phyloP scores from a whole-genome alignment of 1,140 invertebrate species.

The Drosophila erecta region DNA sequence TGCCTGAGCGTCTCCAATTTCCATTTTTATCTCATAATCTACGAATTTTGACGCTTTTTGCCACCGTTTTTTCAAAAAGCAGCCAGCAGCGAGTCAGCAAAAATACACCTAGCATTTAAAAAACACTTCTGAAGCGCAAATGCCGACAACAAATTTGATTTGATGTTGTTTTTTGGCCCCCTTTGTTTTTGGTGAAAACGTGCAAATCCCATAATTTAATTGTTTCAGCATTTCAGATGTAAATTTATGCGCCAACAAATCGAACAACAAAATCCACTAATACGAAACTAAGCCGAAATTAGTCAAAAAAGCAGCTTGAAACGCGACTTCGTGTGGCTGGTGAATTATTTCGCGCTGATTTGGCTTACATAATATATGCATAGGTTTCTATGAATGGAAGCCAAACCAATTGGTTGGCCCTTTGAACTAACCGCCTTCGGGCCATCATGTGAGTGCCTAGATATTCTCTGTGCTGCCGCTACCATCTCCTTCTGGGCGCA shows the following conservation, averaged over 20 bases:
- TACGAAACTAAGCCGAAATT: constrained; percentile 61
- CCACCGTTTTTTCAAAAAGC: constrained; percentile 66
- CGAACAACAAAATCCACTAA: constrained; percentile 33
- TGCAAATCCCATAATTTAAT: constrained; percentile 82
- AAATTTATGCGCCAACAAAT: constrained; percentile 66
- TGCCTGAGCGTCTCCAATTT: constrained; percentile 49
- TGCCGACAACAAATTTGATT: constrained; percentile 47
- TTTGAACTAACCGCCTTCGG: constrained; percentile 26
- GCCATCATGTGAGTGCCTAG: background rate
- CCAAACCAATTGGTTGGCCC: background rate
- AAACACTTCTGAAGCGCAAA: constrained; percentile 68
- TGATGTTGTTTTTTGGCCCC: constrained; percentile 32
- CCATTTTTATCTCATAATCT: constrained; percentile 80
- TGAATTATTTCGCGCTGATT: constrained; percentile 71
- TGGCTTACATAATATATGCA: constrained; percentile 53
- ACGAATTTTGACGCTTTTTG: constrained; percentile 81
- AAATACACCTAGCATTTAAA: constrained; percentile 61
- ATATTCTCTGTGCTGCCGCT: background rate
- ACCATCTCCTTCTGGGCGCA: constrained; percentile 29
- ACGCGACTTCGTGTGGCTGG: constrained; percentile 47
- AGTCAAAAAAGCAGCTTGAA: constrained; percentile 56
- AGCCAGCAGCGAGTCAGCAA: constrained; percentile 46
- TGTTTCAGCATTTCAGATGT: constrained; percentile 69
- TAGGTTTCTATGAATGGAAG: constrained; percentile 78
- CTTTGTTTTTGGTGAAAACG: constrained; percentile 68